Percentiles rank a stretch among this genome's conserved stretches.
These are phyloP conservation scores for Sanderia malayensis DNA, from an alignment of 30 jellyfish, hydroid and myxozoan genomes.

Conservation along the genomic window DNA sequence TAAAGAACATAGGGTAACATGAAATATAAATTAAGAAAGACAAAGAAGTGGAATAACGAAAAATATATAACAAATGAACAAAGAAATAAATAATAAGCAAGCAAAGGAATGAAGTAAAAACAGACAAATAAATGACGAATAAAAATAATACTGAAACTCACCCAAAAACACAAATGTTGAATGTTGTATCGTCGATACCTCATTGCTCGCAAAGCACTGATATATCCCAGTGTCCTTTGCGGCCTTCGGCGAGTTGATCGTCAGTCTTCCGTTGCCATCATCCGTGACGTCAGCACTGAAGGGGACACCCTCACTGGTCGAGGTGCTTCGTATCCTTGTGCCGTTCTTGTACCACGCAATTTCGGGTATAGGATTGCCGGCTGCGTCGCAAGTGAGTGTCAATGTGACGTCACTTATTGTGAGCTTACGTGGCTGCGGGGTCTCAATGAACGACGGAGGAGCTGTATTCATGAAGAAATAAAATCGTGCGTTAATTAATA, in stretches of 20 bases:
- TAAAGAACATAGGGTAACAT: too few species aligned
- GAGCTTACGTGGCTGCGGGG: neutral
- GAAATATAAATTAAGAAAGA: too few species aligned
- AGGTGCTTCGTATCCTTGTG: neutral
- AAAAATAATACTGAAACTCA: too few species aligned
- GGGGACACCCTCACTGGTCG: too few species aligned
- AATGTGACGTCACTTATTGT: neutral
- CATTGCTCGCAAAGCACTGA: constrained; percentile 63
- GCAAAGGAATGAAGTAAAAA: too few species aligned
- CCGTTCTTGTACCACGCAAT: constrained; percentile 64
- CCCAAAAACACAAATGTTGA: constrained; percentile 37
- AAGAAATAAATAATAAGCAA: too few species aligned
- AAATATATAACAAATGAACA: too few species aligned
- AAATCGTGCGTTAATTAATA: too few species aligned
- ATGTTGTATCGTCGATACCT: constrained; percentile 18
- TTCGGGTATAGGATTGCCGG: constrained; percentile 43
- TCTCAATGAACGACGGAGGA: neutral
- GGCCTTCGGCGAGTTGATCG: neutral
- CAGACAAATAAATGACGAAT: too few species aligned
- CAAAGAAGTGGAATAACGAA: too few species aligned
- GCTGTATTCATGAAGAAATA: too few species aligned
- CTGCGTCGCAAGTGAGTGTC: neutral
- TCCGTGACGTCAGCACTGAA: neutral
- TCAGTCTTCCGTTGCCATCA: neutral
- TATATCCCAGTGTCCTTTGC: constrained; percentile 44